Evolutionary conservation across 1,140 invertebrate species (phyloP).

Genomic region (Vanessa atalanta): DNA sequence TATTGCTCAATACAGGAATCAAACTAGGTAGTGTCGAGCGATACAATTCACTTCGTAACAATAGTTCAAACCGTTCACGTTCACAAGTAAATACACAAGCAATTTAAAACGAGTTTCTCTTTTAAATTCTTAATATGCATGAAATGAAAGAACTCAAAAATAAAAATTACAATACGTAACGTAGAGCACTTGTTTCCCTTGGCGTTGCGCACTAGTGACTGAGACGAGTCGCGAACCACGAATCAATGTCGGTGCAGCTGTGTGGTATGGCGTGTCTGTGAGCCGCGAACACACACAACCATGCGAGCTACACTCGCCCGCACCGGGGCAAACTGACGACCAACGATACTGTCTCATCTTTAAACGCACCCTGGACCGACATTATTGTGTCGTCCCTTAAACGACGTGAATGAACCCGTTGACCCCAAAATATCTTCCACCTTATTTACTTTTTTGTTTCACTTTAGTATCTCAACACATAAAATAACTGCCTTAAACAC

Average conservation of each 20-base stretch:
- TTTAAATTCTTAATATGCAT: constrained; percentile 54
- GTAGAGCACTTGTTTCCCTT: constrained; percentile 64
- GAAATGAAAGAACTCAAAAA: constrained; percentile 70
- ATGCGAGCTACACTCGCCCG: constrained; percentile 37
- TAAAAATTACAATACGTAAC: constrained; percentile 50
- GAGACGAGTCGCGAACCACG: constrained; percentile 67
- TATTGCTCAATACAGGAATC: constrained; percentile 70
- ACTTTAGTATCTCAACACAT: no score
- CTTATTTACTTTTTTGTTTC: neutral
- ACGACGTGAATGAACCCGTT: constrained; percentile 28
- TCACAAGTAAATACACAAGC: constrained; percentile 47
- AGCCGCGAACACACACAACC: constrained; percentile 51
- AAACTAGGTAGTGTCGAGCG: constrained; percentile 49
- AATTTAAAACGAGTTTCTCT: constrained; percentile 62
- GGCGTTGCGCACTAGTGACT: constrained; percentile 78
- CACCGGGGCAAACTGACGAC: constrained; percentile 46
- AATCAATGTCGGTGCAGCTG: constrained; percentile 68
- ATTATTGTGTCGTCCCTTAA: constrained; percentile 26
- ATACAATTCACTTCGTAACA: constrained; percentile 22
- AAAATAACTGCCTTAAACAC: no score
- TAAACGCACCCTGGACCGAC: constrained; percentile 34
- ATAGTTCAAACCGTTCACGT: constrained; percentile 36
- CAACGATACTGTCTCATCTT: constrained; percentile 48
- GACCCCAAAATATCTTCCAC: neutral
- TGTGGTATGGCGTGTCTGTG: constrained; percentile 48